A percentile compares a stretch with the other conserved stretches of the same genome.
Conservation (phyloP, 2,797 vertebrate species). For the Fratercula arctica region DNA sequence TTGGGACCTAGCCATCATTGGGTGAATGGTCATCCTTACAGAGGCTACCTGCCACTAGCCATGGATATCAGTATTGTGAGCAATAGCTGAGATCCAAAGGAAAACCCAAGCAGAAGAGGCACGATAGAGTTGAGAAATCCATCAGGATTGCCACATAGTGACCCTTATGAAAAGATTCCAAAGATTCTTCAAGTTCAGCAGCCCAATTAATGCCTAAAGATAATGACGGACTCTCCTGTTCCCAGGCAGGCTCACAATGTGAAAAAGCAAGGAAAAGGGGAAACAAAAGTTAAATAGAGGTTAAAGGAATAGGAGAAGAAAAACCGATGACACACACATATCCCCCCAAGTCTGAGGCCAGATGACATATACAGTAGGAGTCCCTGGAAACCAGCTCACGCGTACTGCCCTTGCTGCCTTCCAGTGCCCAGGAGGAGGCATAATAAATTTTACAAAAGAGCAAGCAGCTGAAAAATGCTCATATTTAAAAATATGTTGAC, state of each 20-base stretch:
- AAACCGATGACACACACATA: background rate
- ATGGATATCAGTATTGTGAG: background rate
- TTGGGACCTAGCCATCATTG: background rate
- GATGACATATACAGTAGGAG: background rate
- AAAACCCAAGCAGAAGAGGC: background rate
- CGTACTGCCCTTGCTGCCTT: background rate
- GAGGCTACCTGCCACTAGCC: background rate
- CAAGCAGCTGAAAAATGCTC: slow-evolving; percentile 67
- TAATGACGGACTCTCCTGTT: background rate
- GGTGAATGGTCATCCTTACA: background rate
- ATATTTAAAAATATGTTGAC: slow-evolving; percentile 68
- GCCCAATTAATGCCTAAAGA: background rate
- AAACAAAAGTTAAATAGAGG: background rate
- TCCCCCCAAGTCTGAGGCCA: background rate
- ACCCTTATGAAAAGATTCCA: background rate
- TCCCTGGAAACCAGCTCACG: background rate
- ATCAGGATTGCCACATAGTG: background rate
- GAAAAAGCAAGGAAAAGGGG: background rate
- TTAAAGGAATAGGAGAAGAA: background rate
- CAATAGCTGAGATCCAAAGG: background rate
- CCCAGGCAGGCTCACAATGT: background rate
- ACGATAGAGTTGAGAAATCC: background rate
- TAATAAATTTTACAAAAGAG: slow-evolving; percentile 70
- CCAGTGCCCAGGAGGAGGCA: slow-evolving; percentile 45
- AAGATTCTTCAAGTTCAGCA: background rate